phyloP scores from a whole-genome alignment of 2,888 invertebrate genomes.

The Netelia virgata region DNA sequence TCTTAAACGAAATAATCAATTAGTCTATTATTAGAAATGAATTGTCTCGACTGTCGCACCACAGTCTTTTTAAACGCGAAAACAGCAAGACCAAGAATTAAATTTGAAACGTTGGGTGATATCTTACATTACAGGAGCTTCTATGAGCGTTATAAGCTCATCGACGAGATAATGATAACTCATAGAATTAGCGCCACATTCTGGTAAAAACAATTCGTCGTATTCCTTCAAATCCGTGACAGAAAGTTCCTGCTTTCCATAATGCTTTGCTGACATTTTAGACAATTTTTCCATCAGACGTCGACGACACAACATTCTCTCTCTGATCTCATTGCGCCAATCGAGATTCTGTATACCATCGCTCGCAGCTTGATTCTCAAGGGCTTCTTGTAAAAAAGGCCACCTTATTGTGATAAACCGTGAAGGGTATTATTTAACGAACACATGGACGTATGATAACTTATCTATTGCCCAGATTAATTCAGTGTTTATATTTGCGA shows the following conservation, averaged over 20 bases:
- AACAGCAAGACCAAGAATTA: background rate
- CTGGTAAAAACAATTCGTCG: conserved; percentile 80
- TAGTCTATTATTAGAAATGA: no score
- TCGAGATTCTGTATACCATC: conserved; percentile 70
- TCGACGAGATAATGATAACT: conserved; percentile 85
- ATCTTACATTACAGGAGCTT: conserved; percentile 77
- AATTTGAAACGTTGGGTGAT: conserved; percentile 24
- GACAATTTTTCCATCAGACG: conserved; percentile 82
- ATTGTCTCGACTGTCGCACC: no score
- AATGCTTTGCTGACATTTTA: conserved; percentile 85
- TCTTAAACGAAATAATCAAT: no score
- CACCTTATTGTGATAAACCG: conserved; percentile 81
- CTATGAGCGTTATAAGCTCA: conserved; percentile 82
- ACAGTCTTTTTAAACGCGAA: no score
- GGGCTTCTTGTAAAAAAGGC: conserved; percentile 82
- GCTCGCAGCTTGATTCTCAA: conserved; percentile 76
- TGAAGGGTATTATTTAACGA: background rate
- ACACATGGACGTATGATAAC: background rate
- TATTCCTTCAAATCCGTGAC: conserved; percentile 85
- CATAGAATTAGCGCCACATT: conserved; percentile 81
- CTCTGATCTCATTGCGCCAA: conserved; percentile 84
- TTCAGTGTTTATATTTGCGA: background rate
- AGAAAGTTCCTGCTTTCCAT: conserved; percentile 85
- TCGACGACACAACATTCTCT: conserved; percentile 79
- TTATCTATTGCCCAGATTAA: conserved; percentile 4